Base-by-base conservation (phyloP, 2,888 invertebrate species). In the Drosophila recens region DNA sequence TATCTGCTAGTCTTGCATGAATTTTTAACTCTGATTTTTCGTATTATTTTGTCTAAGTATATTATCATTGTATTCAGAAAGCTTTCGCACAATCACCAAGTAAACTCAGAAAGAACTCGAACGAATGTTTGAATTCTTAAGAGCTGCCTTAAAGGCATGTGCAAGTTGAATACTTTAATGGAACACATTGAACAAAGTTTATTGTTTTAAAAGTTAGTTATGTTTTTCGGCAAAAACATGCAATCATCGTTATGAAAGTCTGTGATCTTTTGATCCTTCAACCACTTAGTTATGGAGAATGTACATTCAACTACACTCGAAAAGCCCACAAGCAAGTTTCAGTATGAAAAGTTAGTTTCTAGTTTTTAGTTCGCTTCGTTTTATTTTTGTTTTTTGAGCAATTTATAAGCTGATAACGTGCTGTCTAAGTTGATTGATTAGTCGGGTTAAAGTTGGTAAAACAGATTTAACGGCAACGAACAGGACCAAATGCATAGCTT, bases 341-440 rank as follows among this genome's bases (percentile, higher is more conserved):
- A 27, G 42, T 40, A 52, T 13, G 52, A 53, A 65, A 68, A 64
- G 36, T 61, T 61, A 8, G 17, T 45, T 45, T 43, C 11, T 33
- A 36, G 15, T 38, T 40, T 49, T 4, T n/a, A 43, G 34, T 56
- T 45, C 2, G 11, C 33, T 20, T 40, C 4, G 20, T 5, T 36
- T 27, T 13, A 10, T 27, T 38, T 17, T 42, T 33, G 15, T 15
- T 27, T 27, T 13, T 63, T 49, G 20, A 17, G 45, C 77, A 65
- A 68, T 59, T 76, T 69, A 61, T 58, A 68, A 64, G 73, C 72
- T 72, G 72, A 75, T 76, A 73, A 77, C 68, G 69, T 53, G 65
- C 64, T 77, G 69, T 65, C 69, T 36, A 69, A 75, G 62, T 75
- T 77, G 77, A 75, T 75, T 75, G 77, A 77, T 75, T 77, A 75